phyloP scores from a whole-genome alignment of 2,113 vertebrate species.

The Upupa epops region DNA sequence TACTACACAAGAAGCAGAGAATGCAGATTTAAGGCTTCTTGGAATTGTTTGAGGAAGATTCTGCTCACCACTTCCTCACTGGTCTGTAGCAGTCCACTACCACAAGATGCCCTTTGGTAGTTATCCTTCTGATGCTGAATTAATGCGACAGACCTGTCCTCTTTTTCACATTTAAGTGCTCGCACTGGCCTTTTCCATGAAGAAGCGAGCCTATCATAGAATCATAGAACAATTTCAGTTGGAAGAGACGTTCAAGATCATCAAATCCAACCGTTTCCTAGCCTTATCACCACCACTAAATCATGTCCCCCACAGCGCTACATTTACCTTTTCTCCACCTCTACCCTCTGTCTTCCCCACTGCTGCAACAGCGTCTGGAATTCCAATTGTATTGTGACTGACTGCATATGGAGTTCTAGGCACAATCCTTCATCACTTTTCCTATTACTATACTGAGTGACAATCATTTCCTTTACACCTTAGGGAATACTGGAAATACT shows the following conservation, averaged over 20 bases:
- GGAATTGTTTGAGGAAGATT: background rate
- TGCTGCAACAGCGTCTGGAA: background rate
- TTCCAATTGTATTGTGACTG: background rate
- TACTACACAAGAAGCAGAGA: background rate
- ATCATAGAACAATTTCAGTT: too few species aligned
- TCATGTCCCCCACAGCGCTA: too few species aligned
- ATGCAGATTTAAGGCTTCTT: background rate
- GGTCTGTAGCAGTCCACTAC: background rate
- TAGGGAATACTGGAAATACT: background rate
- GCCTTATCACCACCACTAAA: too few species aligned
- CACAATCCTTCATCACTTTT: background rate
- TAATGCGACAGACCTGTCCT: background rate
- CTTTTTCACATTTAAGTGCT: background rate
- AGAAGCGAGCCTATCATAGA: background rate
- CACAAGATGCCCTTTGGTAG: background rate
- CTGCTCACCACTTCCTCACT: background rate
- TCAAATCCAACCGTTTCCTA: too few species aligned
- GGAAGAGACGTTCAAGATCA: too few species aligned
- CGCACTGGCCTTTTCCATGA: background rate
- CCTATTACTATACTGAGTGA: background rate
- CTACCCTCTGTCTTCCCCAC: background rate
- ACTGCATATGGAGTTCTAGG: background rate
- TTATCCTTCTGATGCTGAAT: background rate
- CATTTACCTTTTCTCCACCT: background rate
- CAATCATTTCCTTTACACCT: background rate